Evolutionary conservation across 2,797 vertebrate genomes (phyloP), one percentile per base, ranked within the genome.

Genomic region (Chrysocyon brachyurus): DNA sequence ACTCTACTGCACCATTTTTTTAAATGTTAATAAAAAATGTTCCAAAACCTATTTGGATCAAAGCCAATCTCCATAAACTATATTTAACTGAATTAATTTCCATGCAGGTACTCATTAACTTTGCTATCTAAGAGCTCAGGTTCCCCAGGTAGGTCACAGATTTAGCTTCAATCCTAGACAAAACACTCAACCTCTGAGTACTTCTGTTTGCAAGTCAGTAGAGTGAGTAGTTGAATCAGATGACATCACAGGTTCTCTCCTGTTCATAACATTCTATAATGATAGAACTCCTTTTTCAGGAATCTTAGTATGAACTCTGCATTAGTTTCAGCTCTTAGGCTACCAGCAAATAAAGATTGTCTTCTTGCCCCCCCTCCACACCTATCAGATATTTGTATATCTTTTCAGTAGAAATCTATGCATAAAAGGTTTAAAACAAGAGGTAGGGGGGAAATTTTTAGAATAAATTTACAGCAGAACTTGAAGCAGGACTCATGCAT

Each of bases 1-100:
- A 91, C 21, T 83, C 33, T 84, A n/a, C 68, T 70, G 57, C 28
- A 49, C 4, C 73, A 64, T 22, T 68, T 88, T 85, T 15, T 40
- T 92, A 52, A 85, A 59, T 87, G 70, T 85, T 87, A 83, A 85
- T 72, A 36, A 57, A 82, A 81, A 91, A 59, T 24, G 33, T 89
- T 89, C 10, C 11, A 59, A 94, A 96, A 79, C 11, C 31, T 22
- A 9, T 19, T 96, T 95, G 88, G 8, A 86, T 92, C 73, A 87
- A 75, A 66, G 19, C 28, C 54, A 92, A 83, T 75, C 33, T 83
- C 64, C 14, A 2, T 83, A 94, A 88, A 59, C 46, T 63, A 59
- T 66, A 56, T 31, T 83, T 92, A 90, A 94, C 59, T 61, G 56
- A 95, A 81, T 90, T 68, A 93, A 88, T 78, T 90, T 96, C 72